phyloP scores from a whole-genome alignment of 2,888 invertebrate species.

The Dynastes maya region DNA sequence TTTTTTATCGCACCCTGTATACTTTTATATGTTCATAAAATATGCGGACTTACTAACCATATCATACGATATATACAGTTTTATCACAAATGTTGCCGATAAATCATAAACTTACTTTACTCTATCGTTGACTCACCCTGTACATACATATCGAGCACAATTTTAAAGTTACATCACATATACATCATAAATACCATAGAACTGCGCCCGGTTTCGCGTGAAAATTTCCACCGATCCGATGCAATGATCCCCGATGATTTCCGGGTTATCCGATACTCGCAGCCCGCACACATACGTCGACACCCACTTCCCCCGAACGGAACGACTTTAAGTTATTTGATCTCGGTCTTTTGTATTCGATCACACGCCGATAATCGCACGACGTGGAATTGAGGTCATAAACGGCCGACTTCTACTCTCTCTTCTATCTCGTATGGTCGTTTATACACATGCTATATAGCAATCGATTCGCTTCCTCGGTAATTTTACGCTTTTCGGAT shows the following conservation, averaged over 20 bases:
- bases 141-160: no score
- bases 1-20: no score
- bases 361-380: constrained; percentile 19
- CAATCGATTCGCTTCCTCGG: constrained; percentile 62
- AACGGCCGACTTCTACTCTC: constrained; percentile 1
- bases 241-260: no score
- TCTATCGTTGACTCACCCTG: no score
- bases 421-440: neutral
- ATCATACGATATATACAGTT: no score
- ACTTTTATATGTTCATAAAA: no score
- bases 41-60: no score
- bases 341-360: constrained; percentile 16
- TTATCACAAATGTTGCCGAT: no score
- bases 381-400: constrained; percentile 22
- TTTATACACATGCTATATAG: neutral
- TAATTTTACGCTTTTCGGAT: constrained; percentile 66
- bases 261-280: neutral
- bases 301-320: neutral
- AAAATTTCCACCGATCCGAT: constrained; percentile 39
- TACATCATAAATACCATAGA: constrained; percentile 20
- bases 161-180: no score
- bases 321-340: constrained; percentile 6
- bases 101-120: no score
- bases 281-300: neutral
- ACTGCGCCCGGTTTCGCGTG: constrained; percentile 27